Percentiles rank a stretch among this genome's conserved stretches.
These are phyloP conservation scores for Centroberyx gerrardi DNA, from an alignment of 2,797 vertebrate genomes.

Conservation along the genomic window DNA sequence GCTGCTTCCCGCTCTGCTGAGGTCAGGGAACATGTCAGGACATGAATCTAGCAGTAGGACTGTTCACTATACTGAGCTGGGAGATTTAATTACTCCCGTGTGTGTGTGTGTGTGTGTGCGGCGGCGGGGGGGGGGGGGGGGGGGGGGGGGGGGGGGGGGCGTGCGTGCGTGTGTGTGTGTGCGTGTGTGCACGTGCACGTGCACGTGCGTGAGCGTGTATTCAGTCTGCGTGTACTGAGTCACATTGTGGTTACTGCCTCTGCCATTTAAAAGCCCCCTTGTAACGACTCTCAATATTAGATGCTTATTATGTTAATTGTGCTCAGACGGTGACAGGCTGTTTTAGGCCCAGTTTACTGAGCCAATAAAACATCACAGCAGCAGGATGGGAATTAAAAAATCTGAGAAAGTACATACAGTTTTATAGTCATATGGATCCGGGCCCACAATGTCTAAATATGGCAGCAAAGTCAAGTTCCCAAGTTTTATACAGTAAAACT, in stretches of 20 bases:
- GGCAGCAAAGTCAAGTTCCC: no score
- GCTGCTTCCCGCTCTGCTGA: constrained; percentile 63
- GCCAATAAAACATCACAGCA: constrained; percentile 67
- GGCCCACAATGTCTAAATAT: neutral
- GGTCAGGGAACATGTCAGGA: constrained; percentile 77
- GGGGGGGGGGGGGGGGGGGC: no score
- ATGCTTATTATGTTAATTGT: constrained; percentile 83
- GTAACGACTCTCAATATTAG: constrained; percentile 80
- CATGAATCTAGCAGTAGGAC: constrained; percentile 60
- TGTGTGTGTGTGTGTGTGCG: constrained; percentile 5
- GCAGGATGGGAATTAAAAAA: constrained; percentile 11
- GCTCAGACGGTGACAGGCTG: constrained; percentile 72
- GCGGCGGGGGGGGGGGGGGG: no score
- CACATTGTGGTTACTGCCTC: constrained; percentile 81
- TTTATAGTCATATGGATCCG: constrained; percentile 29
- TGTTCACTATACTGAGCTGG: constrained; percentile 42
- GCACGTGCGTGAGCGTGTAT: constrained; percentile 28
- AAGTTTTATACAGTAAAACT: neutral
- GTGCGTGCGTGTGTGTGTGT: neutral
- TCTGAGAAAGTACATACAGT: constrained; percentile 23
- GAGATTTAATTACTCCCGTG: constrained; percentile 64
- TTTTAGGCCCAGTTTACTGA: constrained; percentile 63
- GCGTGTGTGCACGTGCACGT: constrained; percentile 14
- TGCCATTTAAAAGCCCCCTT: constrained; percentile 75
- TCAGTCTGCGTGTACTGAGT: constrained; percentile 68